Evolutionary conservation across 1,140 invertebrate species (phyloP), one percentile per base, ranked within the genome.

Genomic region (Heliconius congener): DNA sequence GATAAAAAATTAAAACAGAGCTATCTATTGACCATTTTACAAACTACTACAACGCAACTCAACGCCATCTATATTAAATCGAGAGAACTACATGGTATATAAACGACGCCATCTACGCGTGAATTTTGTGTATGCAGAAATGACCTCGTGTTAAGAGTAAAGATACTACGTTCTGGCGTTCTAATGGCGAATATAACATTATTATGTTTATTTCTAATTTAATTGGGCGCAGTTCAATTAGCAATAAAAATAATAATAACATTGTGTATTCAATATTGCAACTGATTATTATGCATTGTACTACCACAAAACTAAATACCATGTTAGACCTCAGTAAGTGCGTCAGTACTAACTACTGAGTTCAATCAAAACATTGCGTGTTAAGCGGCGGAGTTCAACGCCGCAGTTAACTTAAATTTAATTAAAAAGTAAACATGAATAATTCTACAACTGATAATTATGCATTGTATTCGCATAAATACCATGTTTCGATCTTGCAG

Each of bases 401-500:
- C 50, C 50, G 18, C 18, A 52, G 1, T 18, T 52, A 52, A 52
- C 19, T 52, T 52, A 6, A 52, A 52, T 16, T 46, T 5, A 46
- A 46, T 46, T 16, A 52, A 52, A 19, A 52, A 52, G 0, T 8
- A 52, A 19, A 19, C 8, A 52, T 2, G 0, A 52, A 2, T 19
- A 52, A 52, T 19, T 52, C 23, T 66, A 66, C 60, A 96, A 88
- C 84, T 96, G 96, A 85, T 96, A 96, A 85, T 96, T 96, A 86
- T 96, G 96, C 87, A 96, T 95, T 70, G 95, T 95, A 75, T 95
- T 95, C 2, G 95, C 95, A 86, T 96, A 96, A 3, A 93, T 82
- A 16, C 88, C 91, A 75, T 93, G 93, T 76, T 93, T 93, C 1
- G 91, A 90, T 30, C 91, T 73, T 82, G 94, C 95, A 0, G 96